Evolutionary conservation across 2,797 vertebrate genomes (phyloP).

Genomic region (Coccyzus lansbergi): DNA sequence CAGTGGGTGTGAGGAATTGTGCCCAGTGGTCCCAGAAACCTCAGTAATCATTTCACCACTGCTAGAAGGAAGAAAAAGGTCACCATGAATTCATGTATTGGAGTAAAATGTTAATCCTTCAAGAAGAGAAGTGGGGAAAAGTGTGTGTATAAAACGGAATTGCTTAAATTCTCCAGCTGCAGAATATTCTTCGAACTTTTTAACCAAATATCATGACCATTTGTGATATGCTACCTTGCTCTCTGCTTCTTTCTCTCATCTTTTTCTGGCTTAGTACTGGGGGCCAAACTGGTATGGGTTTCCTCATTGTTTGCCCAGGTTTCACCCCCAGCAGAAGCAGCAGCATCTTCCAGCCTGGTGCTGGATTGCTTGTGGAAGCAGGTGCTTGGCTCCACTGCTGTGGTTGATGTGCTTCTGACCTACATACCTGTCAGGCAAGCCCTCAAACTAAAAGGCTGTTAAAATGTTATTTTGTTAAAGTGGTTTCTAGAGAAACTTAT

Average conservation of each 20-base stretch:
- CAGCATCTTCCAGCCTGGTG: neutral
- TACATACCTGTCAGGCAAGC: neutral
- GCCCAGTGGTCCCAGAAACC: neutral
- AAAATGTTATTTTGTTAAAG: neutral
- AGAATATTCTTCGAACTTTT: neutral
- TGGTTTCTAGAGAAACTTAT: neutral
- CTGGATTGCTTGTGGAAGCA: neutral
- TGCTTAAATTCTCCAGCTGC: neutral
- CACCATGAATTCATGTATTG: neutral
- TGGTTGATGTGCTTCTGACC: neutral
- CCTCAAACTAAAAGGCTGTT: neutral
- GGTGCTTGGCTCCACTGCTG: rapidly evolving
- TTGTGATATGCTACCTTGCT: neutral
- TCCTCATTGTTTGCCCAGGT: neutral
- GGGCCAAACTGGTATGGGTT: neutral
- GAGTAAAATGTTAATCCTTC: neutral
- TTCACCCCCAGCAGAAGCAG: neutral
- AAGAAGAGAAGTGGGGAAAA: neutral
- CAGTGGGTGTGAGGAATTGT: neutral
- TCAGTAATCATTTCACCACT: neutral
- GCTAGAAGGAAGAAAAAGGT: neutral
- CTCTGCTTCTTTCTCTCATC: neutral
- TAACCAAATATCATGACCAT: neutral
- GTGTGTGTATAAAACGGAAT: neutral
- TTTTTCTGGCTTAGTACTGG: neutral